Evolutionary conservation across 2,888 invertebrate species (phyloP), one percentile per base, ranked within the genome.

Genomic region (Aphidoletes aphidimyza): DNA sequence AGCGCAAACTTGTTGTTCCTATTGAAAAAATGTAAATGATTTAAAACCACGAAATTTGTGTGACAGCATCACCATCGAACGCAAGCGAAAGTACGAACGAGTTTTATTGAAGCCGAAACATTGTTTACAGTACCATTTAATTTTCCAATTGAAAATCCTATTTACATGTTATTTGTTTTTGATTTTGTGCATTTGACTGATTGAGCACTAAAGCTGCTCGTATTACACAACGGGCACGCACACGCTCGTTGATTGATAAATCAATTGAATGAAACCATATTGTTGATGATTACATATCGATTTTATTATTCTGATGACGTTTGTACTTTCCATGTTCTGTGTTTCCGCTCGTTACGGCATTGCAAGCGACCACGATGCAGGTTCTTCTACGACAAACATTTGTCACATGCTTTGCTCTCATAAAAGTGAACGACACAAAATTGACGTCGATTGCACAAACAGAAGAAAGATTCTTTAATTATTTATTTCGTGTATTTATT

Each of bases 241-340:
- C 39, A 54, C 9, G 22, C 2, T 22, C 5, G 3, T 17, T 54
- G 54, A 54, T 54, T 54, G 54, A 54, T n/a, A 54, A 54, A 39
- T 39, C 22, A n/a, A 54, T 22, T 54, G n/a, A 22, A 54, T n/a
- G 9, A 54, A 54, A 3, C 8, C 3, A 47, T 47, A 5, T 3
- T 14, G 22, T n/a, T n/a, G n/a, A n/a, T 11, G 54, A 54, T 54
- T 54, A 54, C 54, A 54, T n/a, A n/a, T 54, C 3, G 54, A 54
- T 22, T 54, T 54, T 54, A 54, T 22, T n/a, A n/a, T n/a, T 54
- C 22, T 54, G 54, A 54, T 54, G 54, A 54, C 54, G 54, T 54
- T n/a, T 54, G 54, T 54, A n/a, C n/a, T n/a, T n/a, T n/a, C n/a
- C n/a, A n/a, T n/a, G n/a, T n/a, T n/a, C n/a, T n/a, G 22, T 22